Evolutionary conservation across 2,113 vertebrate genomes (phyloP).

Genomic region (Chlorodrepanis virens): DNA sequence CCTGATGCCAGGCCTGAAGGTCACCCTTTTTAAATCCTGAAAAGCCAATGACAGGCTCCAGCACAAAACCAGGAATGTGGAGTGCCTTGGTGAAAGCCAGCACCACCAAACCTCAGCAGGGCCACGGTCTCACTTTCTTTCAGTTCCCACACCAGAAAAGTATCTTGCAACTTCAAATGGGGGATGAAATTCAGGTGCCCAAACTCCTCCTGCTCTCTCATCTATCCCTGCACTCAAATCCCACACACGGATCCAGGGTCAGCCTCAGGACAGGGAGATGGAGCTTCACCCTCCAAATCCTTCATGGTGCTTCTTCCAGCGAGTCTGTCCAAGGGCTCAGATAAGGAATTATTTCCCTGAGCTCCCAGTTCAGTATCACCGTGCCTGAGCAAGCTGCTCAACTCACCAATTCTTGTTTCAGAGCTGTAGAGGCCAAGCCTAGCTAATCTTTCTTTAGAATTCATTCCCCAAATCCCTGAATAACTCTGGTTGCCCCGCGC

Average conservation of each 20-base stretch:
- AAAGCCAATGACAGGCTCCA: not conserved
- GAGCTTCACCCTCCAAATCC: not conserved
- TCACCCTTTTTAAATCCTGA: not conserved
- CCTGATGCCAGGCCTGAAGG: not conserved
- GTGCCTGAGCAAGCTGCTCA: conserved; percentile 18
- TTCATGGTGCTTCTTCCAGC: not conserved
- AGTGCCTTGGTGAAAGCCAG: not conserved
- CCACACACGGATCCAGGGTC: not conserved
- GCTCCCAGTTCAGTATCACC: not conserved
- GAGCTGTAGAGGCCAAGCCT: conserved; percentile 39
- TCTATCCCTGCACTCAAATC: not conserved
- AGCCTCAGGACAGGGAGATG: rapidly evolving
- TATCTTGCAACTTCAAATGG: not conserved
- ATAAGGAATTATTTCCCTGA: not conserved
- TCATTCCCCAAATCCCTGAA: conserved; percentile 52
- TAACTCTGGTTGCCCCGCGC: conserved; percentile 12
- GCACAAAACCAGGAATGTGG: not conserved
- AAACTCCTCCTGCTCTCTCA: not conserved
- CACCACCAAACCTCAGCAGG: not conserved
- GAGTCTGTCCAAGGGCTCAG: not conserved
- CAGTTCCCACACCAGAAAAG: not conserved
- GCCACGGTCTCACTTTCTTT: rapidly evolving
- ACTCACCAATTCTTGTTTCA: conserved; percentile 35
- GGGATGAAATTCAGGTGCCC: not conserved
- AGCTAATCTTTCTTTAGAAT: conserved; percentile 52